phyloP scores from a whole-genome alignment of 2,113 vertebrate genomes.

The Pelecanus crispus region DNA sequence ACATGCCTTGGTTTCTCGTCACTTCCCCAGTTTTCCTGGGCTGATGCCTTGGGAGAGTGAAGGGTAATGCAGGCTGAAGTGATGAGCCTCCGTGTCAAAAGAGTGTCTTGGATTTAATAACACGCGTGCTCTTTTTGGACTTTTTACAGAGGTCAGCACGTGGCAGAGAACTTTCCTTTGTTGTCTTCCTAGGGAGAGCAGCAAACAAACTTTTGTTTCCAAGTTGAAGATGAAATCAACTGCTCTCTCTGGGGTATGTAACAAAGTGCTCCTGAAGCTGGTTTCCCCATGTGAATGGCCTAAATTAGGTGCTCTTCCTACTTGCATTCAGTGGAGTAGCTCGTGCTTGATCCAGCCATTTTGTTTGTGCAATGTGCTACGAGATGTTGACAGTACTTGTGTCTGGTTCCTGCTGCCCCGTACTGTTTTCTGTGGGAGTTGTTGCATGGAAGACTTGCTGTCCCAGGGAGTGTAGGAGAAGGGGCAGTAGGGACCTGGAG shows the following conservation, averaged over 20 bases:
- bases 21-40: background rate
- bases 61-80: background rate
- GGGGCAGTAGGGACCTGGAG: background rate
- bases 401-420: background rate
- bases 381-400: background rate
- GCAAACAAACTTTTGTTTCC: background rate
- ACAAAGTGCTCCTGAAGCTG: background rate
- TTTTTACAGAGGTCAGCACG: background rate
- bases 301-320: background rate
- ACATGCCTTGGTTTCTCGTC: background rate
- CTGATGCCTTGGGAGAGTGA: background rate
- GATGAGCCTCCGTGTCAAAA: background rate
- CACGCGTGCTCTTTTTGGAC: background rate
- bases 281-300: background rate
- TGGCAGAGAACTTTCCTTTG: constrained; percentile 2
- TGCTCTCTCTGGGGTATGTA: background rate
- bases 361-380: background rate
- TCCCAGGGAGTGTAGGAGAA: background rate
- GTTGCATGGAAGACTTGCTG: background rate
- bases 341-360: background rate
- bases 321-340: background rate
- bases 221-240: background rate
- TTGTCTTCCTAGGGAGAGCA: background rate
- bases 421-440: background rate
- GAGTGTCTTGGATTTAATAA: constrained; percentile 17